Base-by-base conservation (phyloP, 2,113 vertebrate genomes). In the Desmodus rotundus region DNA sequence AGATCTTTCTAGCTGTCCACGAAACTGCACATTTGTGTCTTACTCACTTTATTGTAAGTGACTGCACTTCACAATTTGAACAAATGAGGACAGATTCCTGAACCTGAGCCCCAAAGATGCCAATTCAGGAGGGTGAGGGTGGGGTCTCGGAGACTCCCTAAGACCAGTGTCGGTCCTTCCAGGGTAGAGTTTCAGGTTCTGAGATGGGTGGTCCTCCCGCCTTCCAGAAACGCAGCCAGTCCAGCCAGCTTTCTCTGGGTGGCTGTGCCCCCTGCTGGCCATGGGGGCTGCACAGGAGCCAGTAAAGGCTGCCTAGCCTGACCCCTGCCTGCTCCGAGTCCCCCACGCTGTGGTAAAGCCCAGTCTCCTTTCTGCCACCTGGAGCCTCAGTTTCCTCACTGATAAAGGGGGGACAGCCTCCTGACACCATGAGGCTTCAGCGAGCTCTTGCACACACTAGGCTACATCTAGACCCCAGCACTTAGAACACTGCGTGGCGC, bases 181-280 rank as follows among this genome's bases (percentile, higher is more conserved):
- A 67, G 16, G 31, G 4, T 67, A n/a, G 36, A 45, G 67, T 22
- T 76, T 45, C 22, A 54, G 61, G 74, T 22, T 33, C 33, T 36
- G 52, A 82, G 33, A 20, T 43, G 76, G 22, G 13, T 3, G 36
- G 47, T 41, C 68, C 52, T 83, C 16, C 58, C 1, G n/a, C 13
- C 76, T 63, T 50, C 77, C 28, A 7, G 63, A 91, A 74, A 74
- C 5, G 14, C 31, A 41, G 61, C 1, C 1, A 2, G 11, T 36
- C 38, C 58, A 41, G 43, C 56, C 8, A 5, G 28, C 47, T 86
- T 95, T 93, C 50, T 43, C 47, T 36, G 91, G 88, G 41, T 63
- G 63, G 74, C 63, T 13, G 78, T 28, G 86, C 96, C 97, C 96
- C 83, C 97, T 97, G 93, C 85, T 87, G 97, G 97, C 50, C 94